Base-by-base conservation (phyloP, 2,888 invertebrate species). In the Caenorhabditis parvicauda region DNA sequence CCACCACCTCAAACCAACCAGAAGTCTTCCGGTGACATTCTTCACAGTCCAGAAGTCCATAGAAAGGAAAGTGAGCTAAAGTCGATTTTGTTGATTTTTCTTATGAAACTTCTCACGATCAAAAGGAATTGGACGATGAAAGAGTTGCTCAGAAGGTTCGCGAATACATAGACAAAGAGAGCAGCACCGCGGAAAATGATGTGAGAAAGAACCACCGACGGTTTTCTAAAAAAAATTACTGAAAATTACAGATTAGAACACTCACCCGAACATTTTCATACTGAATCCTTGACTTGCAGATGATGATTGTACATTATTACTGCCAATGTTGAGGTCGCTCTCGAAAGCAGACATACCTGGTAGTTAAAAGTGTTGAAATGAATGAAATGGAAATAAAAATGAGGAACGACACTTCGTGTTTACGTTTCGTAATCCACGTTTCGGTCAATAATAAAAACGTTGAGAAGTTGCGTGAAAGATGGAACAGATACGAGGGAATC, bases 41-140 rank as follows among this genome's bases (percentile, higher is more conserved):
- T 98, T 98, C 0, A 96, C 95, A 14, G 92, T 92, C 98, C 98
- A 98, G 85, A 98, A 98, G 83, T 99, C 98, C 84, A 95, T 89
- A 0, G 95, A 95, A 6, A 98, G 86, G 51, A 98, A 86, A 27
- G 95, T 84, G 21, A 81, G 51, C 81, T 80, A 64, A 55, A 38
- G 6, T 24, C 29, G 9, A 17, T 17, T 17, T 46, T 2, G 1
- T 19, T 12, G 29, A 6, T 4, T 17, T 28, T 46, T 46, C 29
- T 28, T 27, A 7, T 46, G 7, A 1, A 19, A 14, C n/a, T 29
- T 17, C 74, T 63, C 12, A 92, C 87, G 35, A 96, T 88, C 28
- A 89, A 86, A 43, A 99, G 91, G 84, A 98, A 98, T 84, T 89
- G 91, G n/a, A 91, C 89, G 64, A 98, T 93, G 83, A 95, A 98